Base-by-base conservation (phyloP, 2,797 vertebrate species). In the Orientallactaga sibirica region DNA sequence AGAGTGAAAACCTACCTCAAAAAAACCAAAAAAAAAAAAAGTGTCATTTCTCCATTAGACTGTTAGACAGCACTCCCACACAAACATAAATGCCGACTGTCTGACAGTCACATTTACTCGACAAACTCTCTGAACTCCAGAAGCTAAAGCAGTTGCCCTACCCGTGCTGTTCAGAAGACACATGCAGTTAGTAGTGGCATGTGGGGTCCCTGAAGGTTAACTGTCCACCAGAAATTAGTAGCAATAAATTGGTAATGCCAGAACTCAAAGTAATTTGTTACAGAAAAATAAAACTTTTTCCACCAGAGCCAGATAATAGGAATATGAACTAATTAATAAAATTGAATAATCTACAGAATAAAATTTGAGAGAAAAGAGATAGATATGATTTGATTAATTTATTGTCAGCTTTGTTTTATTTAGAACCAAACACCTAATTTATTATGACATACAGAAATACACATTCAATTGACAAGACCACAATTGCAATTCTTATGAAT, bases 31-130 rank as follows among this genome's bases (percentile, higher is more conserved):
- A 73, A 95, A 96, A 93, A 93, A 96, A 90, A 94, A 94, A 93
- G 94, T 95, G 33, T 92, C 90, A 93, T 96, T 96, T 97, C 88
- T 93, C 90, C 94, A 93, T 93, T 97, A 97, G 91, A 43, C 79
- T 97, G 80, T 96, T 66, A 97, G 94, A 67, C 18, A 83, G 86
- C 87, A 92, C 67, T 67, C 74, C 88, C 62, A 82, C 80, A 80
- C 9, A 67, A 58, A 82, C 55, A 48, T 48, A 22, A 94, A 92
- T 80, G 24, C 8, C 29, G 90, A 37, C 41, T 92, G 27, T 97
- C 82, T 96, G 74, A 55, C 86, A 83, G 12, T 0, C 52, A 87
- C 66, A 37, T 19, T 74, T 94, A 29, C 68, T 55, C 5, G 22
- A 67, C 68, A 94, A 96, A 41, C 83, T 86, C 83, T 86, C 29